phyloP scores from a whole-genome alignment of 2,113 vertebrate species.

The Oreochromis aureus region DNA sequence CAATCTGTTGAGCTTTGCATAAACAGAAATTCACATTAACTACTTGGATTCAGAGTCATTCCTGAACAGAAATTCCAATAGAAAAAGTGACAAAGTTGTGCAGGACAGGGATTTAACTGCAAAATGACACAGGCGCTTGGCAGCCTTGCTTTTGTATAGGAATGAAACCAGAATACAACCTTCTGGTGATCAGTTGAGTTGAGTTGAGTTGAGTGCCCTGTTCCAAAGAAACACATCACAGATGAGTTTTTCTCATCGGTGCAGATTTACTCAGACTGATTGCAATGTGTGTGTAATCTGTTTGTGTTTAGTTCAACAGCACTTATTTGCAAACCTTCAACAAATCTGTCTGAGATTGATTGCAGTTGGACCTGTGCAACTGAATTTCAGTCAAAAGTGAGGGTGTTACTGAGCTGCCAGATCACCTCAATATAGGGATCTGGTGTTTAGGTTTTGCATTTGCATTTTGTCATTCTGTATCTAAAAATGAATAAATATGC shows the following conservation, averaged over 20 bases:
- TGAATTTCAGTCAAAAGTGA: background rate
- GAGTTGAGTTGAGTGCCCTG: rapidly evolving
- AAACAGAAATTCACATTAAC: background rate
- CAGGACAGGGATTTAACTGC: background rate
- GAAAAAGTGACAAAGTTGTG: background rate
- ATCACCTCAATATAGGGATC: background rate
- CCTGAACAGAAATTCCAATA: background rate
- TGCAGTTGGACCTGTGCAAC: background rate
- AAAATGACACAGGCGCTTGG: background rate
- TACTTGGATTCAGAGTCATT: background rate
- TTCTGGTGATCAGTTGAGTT: background rate
- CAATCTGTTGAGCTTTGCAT: background rate
- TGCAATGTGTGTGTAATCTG: background rate
- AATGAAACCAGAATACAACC: background rate
- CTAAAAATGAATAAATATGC: background rate
- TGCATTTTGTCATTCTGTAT: background rate
- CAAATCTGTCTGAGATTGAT: background rate
- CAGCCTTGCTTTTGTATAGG: background rate
- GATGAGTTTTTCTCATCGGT: background rate
- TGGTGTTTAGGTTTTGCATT: background rate
- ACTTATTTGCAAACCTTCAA: background rate
- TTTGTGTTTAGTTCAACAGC: background rate
- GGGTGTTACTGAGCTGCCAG: background rate
- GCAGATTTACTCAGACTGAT: background rate
- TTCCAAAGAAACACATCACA: background rate